Percentiles rank a stretch among this genome's conserved stretches.
Conservation (phyloP, 2,888 invertebrate species). For the Amphipoea oculea region DNA sequence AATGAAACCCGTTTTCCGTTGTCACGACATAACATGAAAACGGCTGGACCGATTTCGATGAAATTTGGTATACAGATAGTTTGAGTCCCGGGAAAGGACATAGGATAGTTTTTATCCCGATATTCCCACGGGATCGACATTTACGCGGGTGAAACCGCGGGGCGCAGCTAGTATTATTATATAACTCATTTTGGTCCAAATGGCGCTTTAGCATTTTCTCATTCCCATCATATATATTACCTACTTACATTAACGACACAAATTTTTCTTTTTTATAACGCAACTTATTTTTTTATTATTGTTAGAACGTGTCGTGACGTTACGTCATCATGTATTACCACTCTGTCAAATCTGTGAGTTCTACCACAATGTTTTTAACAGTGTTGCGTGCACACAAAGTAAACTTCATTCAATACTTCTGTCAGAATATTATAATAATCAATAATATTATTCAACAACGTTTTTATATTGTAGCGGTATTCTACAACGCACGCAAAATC, state of each 20-base stretch:
- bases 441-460: not conserved
- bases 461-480: not conserved
- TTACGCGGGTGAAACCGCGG: too few relatives aligned
- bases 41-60: too few relatives aligned
- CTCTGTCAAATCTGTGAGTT: not conserved
- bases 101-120: too few relatives aligned
- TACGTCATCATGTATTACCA: not conserved
- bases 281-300: not conserved
- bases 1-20: too few relatives aligned
- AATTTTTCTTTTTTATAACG: not conserved
- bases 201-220: too few relatives aligned
- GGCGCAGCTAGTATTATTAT: too few relatives aligned
- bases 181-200: too few relatives aligned
- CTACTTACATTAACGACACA: not conserved
- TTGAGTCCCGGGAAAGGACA: too few relatives aligned
- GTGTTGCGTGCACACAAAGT: not conserved
- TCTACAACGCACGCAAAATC: too few relatives aligned
- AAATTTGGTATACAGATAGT: too few relatives aligned
- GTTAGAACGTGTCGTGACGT: not conserved
- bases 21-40: too few relatives aligned
- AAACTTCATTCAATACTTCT: not conserved
- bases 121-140: too few relatives aligned
- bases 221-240: not conserved
- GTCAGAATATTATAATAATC: not conserved
- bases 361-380: not conserved